Evolutionary conservation across 2,888 invertebrate species (phyloP).

Genomic region (Heliconius cydno): DNA sequence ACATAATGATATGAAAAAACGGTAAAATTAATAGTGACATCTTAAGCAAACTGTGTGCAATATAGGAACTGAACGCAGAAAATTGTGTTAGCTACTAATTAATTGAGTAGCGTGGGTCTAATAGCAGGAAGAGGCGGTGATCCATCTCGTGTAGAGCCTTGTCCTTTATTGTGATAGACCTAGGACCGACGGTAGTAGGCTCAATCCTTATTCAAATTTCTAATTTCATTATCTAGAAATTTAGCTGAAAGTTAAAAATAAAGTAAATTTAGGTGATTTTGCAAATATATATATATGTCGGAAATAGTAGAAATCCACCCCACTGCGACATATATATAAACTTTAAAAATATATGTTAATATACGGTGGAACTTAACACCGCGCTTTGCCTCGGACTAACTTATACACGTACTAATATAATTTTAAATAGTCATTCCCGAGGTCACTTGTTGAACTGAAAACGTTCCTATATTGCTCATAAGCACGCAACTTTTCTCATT

Average conservation of each 20-base stretch:
- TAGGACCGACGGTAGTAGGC: neutral
- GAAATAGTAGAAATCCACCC: too few relatives aligned
- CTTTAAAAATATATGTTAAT: too few relatives aligned
- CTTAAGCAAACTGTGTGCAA: neutral
- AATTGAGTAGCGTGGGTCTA: slow-evolving; percentile 17
- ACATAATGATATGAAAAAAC: neutral
- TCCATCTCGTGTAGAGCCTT: neutral
- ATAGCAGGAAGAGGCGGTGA: neutral
- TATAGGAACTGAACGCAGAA: neutral
- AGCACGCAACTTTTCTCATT: slow-evolving; percentile 4
- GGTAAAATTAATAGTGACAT: neutral
- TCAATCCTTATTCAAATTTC: too few relatives aligned
- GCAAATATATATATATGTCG: too few relatives aligned
- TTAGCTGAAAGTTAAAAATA: too few relatives aligned
- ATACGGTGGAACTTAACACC: neutral
- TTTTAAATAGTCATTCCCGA: neutral
- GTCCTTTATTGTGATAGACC: neutral
- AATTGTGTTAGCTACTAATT: slow-evolving; percentile 23
- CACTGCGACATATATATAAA: too few relatives aligned
- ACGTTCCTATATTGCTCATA: neutral
- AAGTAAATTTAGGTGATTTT: too few relatives aligned
- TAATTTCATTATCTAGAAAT: too few relatives aligned
- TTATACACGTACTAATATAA: neutral
- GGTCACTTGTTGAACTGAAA: neutral
- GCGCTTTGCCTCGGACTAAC: neutral